Percentiles rank a stretch among this genome's conserved stretches.
These are phyloP conservation scores for Apolygus lucorum DNA, from an alignment of 1,140 invertebrate species.

Conservation along the genomic window DNA sequence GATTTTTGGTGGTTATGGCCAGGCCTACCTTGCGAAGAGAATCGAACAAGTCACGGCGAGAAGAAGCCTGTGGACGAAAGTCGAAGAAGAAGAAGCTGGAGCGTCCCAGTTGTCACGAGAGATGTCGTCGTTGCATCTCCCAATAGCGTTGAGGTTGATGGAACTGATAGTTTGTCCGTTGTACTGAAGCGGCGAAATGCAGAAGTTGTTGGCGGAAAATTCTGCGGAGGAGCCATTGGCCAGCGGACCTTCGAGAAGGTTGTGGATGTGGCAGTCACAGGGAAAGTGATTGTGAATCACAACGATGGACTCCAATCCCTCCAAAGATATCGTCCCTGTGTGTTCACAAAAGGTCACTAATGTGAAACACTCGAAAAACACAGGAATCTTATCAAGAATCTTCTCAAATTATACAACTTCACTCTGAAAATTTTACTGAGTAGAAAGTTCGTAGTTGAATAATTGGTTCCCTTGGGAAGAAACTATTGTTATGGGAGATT, in stretches of 20 bases:
- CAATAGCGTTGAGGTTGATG: conserved; percentile 55
- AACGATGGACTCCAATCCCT: conserved; percentile 55
- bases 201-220: conserved; percentile 67
- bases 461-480: no score
- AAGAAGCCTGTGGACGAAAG: not conserved
- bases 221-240: conserved; percentile 53
- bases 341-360: no score
- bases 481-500: no score
- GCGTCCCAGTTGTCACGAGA: conserved; percentile 54
- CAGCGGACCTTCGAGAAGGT: conserved; percentile 60
- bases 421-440: no score
- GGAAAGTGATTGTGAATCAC: conserved; percentile 70
- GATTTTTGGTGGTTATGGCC: no score
- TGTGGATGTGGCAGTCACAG: conserved; percentile 70
- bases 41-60: not conserved
- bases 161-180: conserved; percentile 62
- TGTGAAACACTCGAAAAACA: no score
- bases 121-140: conserved; percentile 55
- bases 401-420: no score
- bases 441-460: no score
- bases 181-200: conserved; percentile 71
- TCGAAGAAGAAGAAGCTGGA: not conserved
- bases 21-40: not conserved
- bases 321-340: conserved; percentile 48
- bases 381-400: no score